phyloP scores from a whole-genome alignment of 2,888 invertebrate species.

The Mythimna vitellina region DNA sequence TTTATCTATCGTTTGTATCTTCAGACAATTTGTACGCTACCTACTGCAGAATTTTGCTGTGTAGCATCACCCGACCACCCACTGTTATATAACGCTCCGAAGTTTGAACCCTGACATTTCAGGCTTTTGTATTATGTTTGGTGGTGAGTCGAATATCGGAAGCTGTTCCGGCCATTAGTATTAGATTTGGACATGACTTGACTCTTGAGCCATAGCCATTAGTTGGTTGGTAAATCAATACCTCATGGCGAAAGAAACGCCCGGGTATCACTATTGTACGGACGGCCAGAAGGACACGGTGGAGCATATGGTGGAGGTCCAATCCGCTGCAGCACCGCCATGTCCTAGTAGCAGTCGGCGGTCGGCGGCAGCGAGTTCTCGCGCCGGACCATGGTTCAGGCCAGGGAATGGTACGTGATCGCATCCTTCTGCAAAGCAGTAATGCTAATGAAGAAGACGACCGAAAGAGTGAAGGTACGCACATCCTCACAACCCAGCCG shows the following conservation, averaged over 20 bases:
- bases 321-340: not conserved
- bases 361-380: not conserved
- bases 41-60: slow-evolving; percentile 4
- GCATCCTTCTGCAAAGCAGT: no score
- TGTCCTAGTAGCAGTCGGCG: not conserved
- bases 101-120: slow-evolving; percentile 29
- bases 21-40: not conserved
- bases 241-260: not conserved
- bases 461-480: no score
- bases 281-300: no score
- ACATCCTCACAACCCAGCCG: no score
- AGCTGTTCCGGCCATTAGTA: not conserved
- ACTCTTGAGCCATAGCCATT: not conserved
- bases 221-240: not conserved
- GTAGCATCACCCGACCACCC: not conserved
- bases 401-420: not conserved
- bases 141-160: not conserved
- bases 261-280: no score
- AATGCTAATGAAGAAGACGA: no score
- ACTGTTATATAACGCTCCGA: slow-evolving; percentile 13
- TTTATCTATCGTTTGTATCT: slow-evolving; percentile 6
- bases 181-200: not conserved
- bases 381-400: not conserved
- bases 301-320: not conserved
- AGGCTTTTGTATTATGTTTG: not conserved